Percentiles rank a stretch among this genome's conserved stretches.
Conservation (phyloP, 1,140 invertebrate genomes). For the Hetaerina americana region DNA sequence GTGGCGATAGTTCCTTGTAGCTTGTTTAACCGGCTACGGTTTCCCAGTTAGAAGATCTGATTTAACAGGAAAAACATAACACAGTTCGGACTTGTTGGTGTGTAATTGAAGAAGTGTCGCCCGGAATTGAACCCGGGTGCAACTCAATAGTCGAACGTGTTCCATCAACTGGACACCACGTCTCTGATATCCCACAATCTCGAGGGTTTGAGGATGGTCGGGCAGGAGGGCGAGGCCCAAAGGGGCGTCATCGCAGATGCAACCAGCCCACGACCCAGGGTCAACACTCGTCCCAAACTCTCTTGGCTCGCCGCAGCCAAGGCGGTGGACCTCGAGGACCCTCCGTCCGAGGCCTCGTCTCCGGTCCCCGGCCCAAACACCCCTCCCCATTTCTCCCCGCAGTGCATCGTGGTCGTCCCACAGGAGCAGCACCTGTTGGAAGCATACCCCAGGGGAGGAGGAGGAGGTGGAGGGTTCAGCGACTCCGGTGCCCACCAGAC, state of each 20-base stretch:
- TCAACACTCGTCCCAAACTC: no score
- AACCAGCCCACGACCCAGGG: not conserved
- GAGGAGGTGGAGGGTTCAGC: slow-evolving; percentile 20
- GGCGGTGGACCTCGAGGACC: not conserved
- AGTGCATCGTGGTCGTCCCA: slow-evolving; percentile 16
- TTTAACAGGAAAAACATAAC: no score
- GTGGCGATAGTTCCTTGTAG: no score
- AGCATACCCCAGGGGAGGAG: slow-evolving; percentile 18
- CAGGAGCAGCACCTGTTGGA: slow-evolving; percentile 29
- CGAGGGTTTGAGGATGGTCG: not conserved
- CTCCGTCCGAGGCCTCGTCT: not conserved
- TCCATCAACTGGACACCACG: no score
- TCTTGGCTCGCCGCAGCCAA: not conserved
- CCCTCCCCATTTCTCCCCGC: not conserved
- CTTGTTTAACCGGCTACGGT: no score
- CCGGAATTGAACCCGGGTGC: no score
- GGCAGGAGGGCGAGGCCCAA: not conserved
- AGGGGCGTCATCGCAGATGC: not conserved
- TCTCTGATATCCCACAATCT: no score
- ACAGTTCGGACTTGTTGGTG: no score
- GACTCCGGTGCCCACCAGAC: slow-evolving; percentile 16
- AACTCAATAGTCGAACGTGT: no score
- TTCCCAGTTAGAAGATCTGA: no score
- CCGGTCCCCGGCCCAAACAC: no score
- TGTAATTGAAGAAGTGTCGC: no score